Conservation (phyloP, 2,888 invertebrate genomes). For the Euplagia quadripunctaria region DNA sequence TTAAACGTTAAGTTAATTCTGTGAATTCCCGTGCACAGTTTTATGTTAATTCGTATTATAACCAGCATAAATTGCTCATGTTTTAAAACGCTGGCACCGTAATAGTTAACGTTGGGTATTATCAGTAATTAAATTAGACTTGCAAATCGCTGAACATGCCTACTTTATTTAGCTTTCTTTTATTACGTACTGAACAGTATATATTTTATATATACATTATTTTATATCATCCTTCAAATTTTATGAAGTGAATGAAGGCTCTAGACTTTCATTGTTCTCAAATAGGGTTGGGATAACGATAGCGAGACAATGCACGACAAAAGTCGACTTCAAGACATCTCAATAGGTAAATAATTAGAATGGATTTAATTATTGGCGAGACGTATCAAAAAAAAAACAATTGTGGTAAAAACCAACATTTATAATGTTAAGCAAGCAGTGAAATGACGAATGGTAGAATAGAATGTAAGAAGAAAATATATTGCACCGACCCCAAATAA, state of each 20-base stretch:
- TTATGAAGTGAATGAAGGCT: constrained; percentile 23
- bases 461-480: no score
- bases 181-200: constrained; percentile 29
- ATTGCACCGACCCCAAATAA: no score
- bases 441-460: no score
- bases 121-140: constrained; percentile 58
- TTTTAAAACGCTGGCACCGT: constrained; percentile 35
- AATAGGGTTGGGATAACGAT: constrained; percentile 35
- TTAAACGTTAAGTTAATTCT: background rate
- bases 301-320: no score
- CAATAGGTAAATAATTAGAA: no score
- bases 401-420: no score
- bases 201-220: constrained; percentile 20
- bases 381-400: no score
- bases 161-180: constrained; percentile 34
- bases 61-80: constrained; percentile 36
- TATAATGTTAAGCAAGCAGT: no score
- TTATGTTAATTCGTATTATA: constrained; percentile 30
- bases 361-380: no score
- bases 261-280: constrained; percentile 28
- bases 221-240: background rate
- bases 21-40: constrained; percentile 14
- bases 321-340: no score
- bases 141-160: constrained; percentile 44
- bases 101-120: constrained; percentile 43